Evolutionary conservation across 2,113 vertebrate species (phyloP).

Genomic region (Empidonax alnorum): DNA sequence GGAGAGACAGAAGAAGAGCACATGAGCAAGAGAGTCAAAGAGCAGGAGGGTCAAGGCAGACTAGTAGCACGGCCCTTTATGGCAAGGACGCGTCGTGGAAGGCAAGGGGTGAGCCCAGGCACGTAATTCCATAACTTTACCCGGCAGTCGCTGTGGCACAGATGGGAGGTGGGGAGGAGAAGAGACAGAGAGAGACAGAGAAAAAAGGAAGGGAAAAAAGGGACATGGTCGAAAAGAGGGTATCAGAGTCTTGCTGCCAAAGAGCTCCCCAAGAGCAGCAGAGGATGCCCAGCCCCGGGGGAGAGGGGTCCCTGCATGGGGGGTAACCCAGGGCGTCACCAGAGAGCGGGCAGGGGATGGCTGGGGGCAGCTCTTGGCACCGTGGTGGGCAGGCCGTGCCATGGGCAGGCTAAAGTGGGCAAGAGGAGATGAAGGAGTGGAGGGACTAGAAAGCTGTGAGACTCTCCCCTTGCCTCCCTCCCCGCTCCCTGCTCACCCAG

Average conservation of each 20-base stretch:
- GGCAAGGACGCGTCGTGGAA: conserved; percentile 96
- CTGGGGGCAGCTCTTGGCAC: background rate
- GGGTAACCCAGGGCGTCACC: background rate
- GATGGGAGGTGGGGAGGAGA: conserved; percentile 35
- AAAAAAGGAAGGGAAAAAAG: conserved; percentile 63
- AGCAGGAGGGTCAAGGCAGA: conserved; percentile 87
- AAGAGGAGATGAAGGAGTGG: background rate
- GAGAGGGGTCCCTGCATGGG: background rate
- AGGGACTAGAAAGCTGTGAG: background rate
- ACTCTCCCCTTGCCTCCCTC: background rate
- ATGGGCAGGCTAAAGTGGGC: background rate
- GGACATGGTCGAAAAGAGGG: conserved; percentile 58
- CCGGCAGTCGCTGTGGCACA: conserved; percentile 91
- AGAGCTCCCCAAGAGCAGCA: conserved; percentile 39
- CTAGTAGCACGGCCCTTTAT: conserved; percentile 98
- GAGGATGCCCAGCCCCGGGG: background rate
- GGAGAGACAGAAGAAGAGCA: conserved; percentile 42
- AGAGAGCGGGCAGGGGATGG: background rate
- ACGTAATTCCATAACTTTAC: conserved; percentile 99
- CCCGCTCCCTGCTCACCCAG: background rate
- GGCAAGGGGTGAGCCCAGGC: conserved; percentile 96
- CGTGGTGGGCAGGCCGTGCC: background rate
- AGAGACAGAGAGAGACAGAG: conserved; percentile 46
- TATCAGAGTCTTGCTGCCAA: conserved; percentile 62
- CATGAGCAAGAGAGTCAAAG: conserved; percentile 63